Percentiles rank a stretch among this genome's conserved stretches.
Evolutionary conservation across 2,888 invertebrate species (phyloP).

Genomic region (Ophion obscuratus): DNA sequence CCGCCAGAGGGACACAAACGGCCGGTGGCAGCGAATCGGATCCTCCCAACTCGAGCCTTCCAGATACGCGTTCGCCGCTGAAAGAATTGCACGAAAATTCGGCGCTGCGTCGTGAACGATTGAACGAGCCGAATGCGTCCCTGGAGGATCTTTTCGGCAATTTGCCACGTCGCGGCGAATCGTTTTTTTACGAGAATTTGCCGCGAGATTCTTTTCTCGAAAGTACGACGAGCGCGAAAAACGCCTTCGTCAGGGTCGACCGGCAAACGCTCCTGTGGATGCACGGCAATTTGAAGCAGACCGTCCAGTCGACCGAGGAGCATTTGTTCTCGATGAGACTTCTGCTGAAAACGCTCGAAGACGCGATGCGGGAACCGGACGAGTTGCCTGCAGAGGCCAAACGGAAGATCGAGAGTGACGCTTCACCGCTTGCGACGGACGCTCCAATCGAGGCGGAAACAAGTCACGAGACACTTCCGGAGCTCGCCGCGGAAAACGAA

Average conservation of each 20-base stretch:
- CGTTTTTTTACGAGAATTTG: not conserved
- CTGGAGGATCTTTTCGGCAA: slow-evolving; percentile 31
- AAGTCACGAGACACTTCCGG: not conserved
- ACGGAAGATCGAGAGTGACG: not conserved
- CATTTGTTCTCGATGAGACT: slow-evolving; percentile 47
- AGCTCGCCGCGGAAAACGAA: not conserved
- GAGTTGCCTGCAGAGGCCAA: not conserved
- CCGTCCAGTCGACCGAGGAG: slow-evolving; percentile 44
- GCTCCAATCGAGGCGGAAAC: not conserved
- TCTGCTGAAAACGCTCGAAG: slow-evolving; percentile 32
- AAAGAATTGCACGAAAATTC: slow-evolving; percentile 7
- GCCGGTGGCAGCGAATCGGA: slow-evolving; percentile 10
- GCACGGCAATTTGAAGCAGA: slow-evolving; percentile 30
- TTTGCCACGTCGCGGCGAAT: not conserved
- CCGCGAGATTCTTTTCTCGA: slow-evolving; percentile 34
- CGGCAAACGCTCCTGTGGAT: slow-evolving; percentile 36
- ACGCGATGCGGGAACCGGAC: not conserved
- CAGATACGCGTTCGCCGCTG: not conserved
- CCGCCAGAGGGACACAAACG: not conserved
- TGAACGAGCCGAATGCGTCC: not conserved
- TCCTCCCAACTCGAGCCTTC: not conserved
- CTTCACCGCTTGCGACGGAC: not conserved
- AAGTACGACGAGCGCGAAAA: not conserved
- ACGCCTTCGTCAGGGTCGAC: slow-evolving; percentile 4
- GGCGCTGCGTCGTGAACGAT: not conserved